Base-by-base conservation (phyloP, 2,888 invertebrate species). In the Antheraea assamensis region DNA sequence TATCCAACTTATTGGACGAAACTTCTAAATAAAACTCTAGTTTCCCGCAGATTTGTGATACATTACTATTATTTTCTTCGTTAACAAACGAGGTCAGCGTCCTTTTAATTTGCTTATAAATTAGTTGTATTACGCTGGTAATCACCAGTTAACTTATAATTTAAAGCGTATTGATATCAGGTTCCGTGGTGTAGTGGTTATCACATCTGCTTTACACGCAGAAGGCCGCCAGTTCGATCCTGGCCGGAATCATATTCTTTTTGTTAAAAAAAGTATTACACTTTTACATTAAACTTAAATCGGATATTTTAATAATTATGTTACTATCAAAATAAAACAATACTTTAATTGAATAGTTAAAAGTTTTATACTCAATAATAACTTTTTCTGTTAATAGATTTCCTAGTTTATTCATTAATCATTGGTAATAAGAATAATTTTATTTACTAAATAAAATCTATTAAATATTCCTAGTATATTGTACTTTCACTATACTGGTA, bases 111-210 rank as follows among this genome's bases (percentile, higher is more conserved):
- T 61, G 27, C 13, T 27, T 61, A 27, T 17, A 61, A 61, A 61
- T 61, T 61, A 27, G 4, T 19, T 61, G 27, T 15, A 21, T 27
- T 17, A 61, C 15, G 17, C 17, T 27, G 3, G 13, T 13, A 27
- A 31, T n/a, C 24, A n/a, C 31, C 1, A 55, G 13, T 19, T 0
- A 24, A 7, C 7, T 1, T 8, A 24, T 7, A 55, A 8, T 68
- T 72, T 72, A 4, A 27, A 10, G 3, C 0, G 8, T 5, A 24
- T n/a, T 17, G 19, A 10, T 3, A 31, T 15, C 13, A 0, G 74
- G 84, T 96, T 96, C 95, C 96, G 96, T 96, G 96, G 96, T 96
- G 96, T 96, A 96, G 96, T 96, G 96, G 96, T 96, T 96, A 96
- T 96, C 96, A 96, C 96, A 96, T 96, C 96, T 96, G 96, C 96